These are phyloP conservation scores for Elegia similella DNA, from an alignment of 2,888 invertebrate genomes.

Conservation along the genomic window DNA sequence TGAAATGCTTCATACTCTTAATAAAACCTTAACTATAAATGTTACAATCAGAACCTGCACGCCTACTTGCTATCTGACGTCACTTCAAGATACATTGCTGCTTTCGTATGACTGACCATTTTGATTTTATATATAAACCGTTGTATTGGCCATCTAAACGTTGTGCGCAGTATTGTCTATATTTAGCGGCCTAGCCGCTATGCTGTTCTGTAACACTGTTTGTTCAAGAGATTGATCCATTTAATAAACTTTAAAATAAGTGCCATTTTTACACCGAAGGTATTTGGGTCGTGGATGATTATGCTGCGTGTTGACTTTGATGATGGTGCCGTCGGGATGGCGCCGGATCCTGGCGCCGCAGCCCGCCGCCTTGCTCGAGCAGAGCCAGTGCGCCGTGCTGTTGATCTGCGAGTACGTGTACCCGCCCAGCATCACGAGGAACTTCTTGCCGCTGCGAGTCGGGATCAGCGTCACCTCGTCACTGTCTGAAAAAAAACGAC, in stretches of 20 bases:
- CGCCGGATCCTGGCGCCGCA: slow-evolving; percentile 36
- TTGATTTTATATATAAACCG: too few species aligned
- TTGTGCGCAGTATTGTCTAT: too few species aligned
- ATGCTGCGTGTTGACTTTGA: slow-evolving; percentile 27
- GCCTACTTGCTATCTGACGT: too few species aligned
- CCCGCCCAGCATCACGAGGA: slow-evolving; percentile 29
- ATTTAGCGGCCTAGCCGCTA: too few species aligned
- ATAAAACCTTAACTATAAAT: too few species aligned
- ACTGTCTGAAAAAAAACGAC: too few species aligned
- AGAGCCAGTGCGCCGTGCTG: slow-evolving; percentile 21
- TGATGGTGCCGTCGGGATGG: slow-evolving; percentile 19
- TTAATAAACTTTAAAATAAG: slow-evolving; percentile 5
- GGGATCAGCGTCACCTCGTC: slow-evolving; percentile 15
- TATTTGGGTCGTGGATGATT: slow-evolving; percentile 15
- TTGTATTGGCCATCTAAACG: too few species aligned
- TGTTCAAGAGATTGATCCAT: slow-evolving; percentile 66
- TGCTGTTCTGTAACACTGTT: slow-evolving; percentile 64
- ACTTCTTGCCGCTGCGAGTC: slow-evolving; percentile 20
- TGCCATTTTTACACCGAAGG: neutral
- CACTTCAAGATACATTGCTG: too few species aligned
- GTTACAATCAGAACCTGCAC: too few species aligned
- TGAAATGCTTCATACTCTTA: too few species aligned
- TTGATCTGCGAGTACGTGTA: slow-evolving; percentile 35
- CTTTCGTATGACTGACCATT: too few species aligned
- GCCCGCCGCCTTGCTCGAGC: slow-evolving; percentile 26